Evolutionary conservation across 1,140 invertebrate species (phyloP), one percentile per base, ranked within the genome.

Genomic region (Protaetia brevitarsis): DNA sequence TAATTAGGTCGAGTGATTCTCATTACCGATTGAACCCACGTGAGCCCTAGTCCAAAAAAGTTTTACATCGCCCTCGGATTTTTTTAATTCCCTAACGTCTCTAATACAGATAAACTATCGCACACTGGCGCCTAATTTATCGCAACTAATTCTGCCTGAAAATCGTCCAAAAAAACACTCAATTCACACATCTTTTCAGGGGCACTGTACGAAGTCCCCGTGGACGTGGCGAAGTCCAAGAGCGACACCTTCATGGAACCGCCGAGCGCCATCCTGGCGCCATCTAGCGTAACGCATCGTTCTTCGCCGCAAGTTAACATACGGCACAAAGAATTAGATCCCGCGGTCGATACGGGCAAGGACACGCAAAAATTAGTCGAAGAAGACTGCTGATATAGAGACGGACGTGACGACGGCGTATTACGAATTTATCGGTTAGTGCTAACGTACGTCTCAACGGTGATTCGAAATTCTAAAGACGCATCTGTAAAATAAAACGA

Each of bases 291-390:
- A 21, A 86, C 89, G 64, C 89, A 91, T 71, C 86, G 88, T 74
- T 85, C 88, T 56, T 88, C 88, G 23, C 89, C 89, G 16, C 87
- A 89, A 71, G 79, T 90, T 67, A 87, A 89, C 70, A 79, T 91
- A 28, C 84, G 88, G 66, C 87, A 90, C 67, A 82, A 87, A 71
- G 89, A 95, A 77, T 83, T 95, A 29, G 92, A 95, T 79, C 92
- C 93, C 1, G 86, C 87, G 61, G 82, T 86, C 6, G 94, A 96
- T 75, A 92, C 92, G n/a, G 93, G 93, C 75, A 94, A 93, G 80
- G 94, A 96, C 78, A 96, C 94, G 1, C 90, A 92, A 77, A 88
- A 91, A 76, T 84, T 97, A 65, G 93, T 96, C 58, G 89, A 91
- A 76, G 93, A 95, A 81, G 93, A 95, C 79, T 78, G 76, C 76